Conservation (phyloP, 2,888 invertebrate species). For the Mystacides longicornis region DNA sequence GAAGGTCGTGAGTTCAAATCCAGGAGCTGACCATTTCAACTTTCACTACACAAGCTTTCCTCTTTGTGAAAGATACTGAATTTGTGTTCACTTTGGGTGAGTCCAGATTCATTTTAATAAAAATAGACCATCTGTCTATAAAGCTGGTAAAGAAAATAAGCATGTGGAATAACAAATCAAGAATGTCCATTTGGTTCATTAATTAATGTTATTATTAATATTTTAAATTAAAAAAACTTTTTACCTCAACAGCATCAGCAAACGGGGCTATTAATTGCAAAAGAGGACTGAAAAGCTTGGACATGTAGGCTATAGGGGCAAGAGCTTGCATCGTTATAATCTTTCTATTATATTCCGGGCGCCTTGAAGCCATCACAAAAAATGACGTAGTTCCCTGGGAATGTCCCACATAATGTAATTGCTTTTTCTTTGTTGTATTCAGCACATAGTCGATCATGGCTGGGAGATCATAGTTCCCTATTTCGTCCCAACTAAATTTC, state of each 20-base stretch:
- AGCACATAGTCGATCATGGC: slow-evolving; percentile 72
- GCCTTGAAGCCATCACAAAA: slow-evolving; percentile 49
- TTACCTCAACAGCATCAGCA: slow-evolving; percentile 45
- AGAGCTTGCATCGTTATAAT: slow-evolving; percentile 48
- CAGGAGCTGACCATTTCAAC: too few species aligned
- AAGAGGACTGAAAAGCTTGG: slow-evolving; percentile 43
- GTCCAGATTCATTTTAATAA: too few species aligned
- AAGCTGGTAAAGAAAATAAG: too few species aligned
- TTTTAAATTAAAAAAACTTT: neutral
- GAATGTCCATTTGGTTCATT: too few species aligned
- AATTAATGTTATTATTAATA: neutral
- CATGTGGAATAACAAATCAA: too few species aligned
- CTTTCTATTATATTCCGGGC: slow-evolving; percentile 50
- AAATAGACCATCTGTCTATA: neutral
- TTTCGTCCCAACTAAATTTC: slow-evolving; percentile 77
- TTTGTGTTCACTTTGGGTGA: too few species aligned
- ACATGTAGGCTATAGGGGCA: slow-evolving; percentile 52
- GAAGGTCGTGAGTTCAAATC: too few species aligned
- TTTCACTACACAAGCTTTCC: too few species aligned
- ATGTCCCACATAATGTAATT: slow-evolving; percentile 72
- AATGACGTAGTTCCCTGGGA: slow-evolving; percentile 61
- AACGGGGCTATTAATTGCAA: slow-evolving; percentile 42
- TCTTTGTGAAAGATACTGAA: too few species aligned
- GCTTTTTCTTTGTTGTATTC: slow-evolving; percentile 45
- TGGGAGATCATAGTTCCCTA: slow-evolving; percentile 71